Percentiles rank a stretch among this genome's conserved stretches.
Conservation (phyloP, 30 jellyfish, hydroid and myxozoan species). For the Chironex yamaguchii region DNA sequence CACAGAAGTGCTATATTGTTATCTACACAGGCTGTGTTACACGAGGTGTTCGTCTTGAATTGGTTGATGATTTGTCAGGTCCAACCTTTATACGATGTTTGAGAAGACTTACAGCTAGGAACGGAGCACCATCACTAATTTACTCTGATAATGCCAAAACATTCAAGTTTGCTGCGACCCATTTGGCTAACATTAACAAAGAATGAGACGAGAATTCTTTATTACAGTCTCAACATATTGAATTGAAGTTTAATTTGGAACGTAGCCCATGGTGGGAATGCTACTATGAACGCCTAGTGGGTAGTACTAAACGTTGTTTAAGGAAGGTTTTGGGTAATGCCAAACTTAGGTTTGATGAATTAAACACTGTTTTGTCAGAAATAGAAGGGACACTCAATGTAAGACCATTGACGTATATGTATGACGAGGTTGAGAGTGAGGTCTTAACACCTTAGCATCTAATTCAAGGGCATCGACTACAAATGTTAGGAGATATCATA, state of each 20-base stretch:
- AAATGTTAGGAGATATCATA: no score
- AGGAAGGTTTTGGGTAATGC: slow-evolving; percentile 3
- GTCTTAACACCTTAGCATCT: no score
- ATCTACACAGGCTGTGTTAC: slow-evolving; percentile 27
- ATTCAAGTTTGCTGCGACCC: background rate
- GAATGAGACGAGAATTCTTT: slow-evolving; percentile 29
- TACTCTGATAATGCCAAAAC: slow-evolving; percentile 32
- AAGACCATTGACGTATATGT: slow-evolving; percentile 10
- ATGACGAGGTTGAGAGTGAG: no score
- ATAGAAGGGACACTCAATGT: background rate
- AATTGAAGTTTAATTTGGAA: slow-evolving; percentile 22
- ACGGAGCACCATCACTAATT: slow-evolving; percentile 29
- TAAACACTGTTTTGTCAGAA: slow-evolving; percentile 27
- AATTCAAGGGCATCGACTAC: no score
- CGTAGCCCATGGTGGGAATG: slow-evolving; percentile 49
- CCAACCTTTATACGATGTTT: slow-evolving; percentile 11
- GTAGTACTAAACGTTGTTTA: slow-evolving; percentile 11
- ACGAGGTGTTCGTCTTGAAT: slow-evolving; percentile 48
- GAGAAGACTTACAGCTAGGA: slow-evolving; percentile 21
- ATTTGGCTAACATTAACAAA: slow-evolving; percentile 1
- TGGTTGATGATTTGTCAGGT: slow-evolving; percentile 45
- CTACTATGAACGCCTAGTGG: slow-evolving; percentile 18
- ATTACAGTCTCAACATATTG: slow-evolving; percentile 22
- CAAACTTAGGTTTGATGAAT: slow-evolving; percentile 29
- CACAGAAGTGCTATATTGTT: slow-evolving; percentile 28